Evolutionary conservation across 2,797 vertebrate genomes (phyloP).

Genomic region (Notolepis coatsorum): DNA sequence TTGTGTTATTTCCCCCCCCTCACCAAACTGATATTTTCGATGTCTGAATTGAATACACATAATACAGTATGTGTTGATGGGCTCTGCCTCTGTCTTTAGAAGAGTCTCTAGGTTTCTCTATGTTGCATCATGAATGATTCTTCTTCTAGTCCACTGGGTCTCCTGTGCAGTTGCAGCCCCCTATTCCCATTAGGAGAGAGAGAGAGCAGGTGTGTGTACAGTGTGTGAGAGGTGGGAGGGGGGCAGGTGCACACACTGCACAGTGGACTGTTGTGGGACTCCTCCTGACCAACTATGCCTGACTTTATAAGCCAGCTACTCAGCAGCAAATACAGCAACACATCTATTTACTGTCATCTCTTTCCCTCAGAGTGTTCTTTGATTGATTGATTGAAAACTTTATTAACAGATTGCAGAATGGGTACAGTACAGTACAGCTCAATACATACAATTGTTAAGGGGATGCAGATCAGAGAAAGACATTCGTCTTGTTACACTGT

Average conservation of each 20-base stretch:
- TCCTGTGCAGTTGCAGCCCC: slow-evolving; percentile 62
- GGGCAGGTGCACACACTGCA: slow-evolving; percentile 61
- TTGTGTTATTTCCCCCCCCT: not conserved
- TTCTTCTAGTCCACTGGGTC: slow-evolving; percentile 60
- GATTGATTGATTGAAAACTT: not conserved
- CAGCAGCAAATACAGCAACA: slow-evolving; percentile 5
- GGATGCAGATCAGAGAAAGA: no score
- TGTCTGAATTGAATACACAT: slow-evolving; percentile 4
- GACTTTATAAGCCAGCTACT: not conserved
- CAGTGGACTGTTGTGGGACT: slow-evolving; percentile 9
- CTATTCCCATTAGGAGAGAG: slow-evolving; percentile 58
- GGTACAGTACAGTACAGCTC: no score
- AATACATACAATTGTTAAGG: no score
- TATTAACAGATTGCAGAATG: not conserved
- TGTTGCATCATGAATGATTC: slow-evolving; percentile 74
- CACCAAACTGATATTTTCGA: not conserved
- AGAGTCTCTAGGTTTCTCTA: slow-evolving; percentile 54
- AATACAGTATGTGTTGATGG: not conserved
- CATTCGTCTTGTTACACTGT: no score
- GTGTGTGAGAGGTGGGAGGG: slow-evolving; percentile 24
- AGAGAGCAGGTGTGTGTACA: slow-evolving; percentile 58
- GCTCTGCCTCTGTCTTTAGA: not conserved
- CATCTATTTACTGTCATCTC: not conserved
- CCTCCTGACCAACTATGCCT: slow-evolving; percentile 15
- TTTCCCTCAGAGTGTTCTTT: not conserved